Evolutionary conservation across 53 echinoderm and acorn worm species (phyloP).

Genomic region (Zoroaster sp.): DNA sequence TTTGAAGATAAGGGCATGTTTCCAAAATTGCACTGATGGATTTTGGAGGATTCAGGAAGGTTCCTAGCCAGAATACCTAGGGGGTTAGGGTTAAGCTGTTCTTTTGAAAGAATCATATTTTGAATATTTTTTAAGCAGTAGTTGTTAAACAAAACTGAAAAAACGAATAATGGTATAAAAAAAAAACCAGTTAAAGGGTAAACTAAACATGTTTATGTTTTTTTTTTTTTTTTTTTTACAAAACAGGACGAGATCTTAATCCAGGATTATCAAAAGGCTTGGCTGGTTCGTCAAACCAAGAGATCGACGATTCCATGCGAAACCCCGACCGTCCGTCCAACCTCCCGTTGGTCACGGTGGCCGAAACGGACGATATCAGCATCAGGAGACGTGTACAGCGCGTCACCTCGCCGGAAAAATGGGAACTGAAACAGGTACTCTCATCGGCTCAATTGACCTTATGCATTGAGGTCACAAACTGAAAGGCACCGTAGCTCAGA

Average conservation of each 20-base stretch:
- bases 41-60: too few relatives aligned
- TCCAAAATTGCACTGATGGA: too few relatives aligned
- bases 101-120: too few relatives aligned
- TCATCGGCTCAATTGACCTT: too few relatives aligned
- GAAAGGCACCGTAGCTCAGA: too few relatives aligned
- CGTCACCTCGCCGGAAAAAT: constrained; percentile 95
- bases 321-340: constrained; percentile 94
- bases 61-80: too few relatives aligned
- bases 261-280: constrained; percentile 63
- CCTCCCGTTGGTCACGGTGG: constrained; percentile 81
- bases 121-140: too few relatives aligned
- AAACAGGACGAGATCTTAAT: constrained; percentile 71
- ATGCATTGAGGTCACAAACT: too few relatives aligned
- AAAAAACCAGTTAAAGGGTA: background rate
- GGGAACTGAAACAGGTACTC: constrained; percentile 99
- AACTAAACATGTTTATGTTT: background rate
- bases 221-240: background rate
- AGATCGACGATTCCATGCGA: constrained; percentile 79
- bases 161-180: too few relatives aligned
- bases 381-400: constrained; percentile 92
- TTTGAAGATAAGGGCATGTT: too few relatives aligned
- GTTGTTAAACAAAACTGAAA: too few relatives aligned
- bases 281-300: constrained; percentile 35
- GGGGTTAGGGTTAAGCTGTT: too few relatives aligned
- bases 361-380: constrained; percentile 77